These are phyloP conservation scores for Pseudoatta argentina DNA, from an alignment of 1,140 invertebrate genomes.

Conservation along the genomic window DNA sequence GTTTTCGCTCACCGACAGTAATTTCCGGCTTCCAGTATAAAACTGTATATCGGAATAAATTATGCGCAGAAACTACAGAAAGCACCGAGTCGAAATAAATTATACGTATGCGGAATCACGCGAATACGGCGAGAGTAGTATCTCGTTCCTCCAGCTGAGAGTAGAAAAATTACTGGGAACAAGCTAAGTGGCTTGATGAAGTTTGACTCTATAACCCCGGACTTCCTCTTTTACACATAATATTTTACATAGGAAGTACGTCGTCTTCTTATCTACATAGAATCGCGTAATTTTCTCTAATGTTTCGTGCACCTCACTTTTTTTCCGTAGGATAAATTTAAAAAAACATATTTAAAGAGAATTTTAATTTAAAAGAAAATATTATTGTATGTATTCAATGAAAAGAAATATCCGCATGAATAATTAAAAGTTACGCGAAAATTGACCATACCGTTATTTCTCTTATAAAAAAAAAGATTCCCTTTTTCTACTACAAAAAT, in stretches of 20 bases:
- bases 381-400: neutral
- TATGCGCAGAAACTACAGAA: neutral
- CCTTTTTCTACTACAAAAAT: neutral
- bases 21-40: conserved; percentile 16
- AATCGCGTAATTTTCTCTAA: conserved; percentile 9
- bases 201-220: conserved; percentile 7
- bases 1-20: neutral
- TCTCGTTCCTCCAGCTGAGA: neutral
- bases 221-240: neutral
- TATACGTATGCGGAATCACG: conserved; percentile 20
- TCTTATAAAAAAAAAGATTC: neutral
- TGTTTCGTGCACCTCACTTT: neutral
- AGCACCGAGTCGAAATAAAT: conserved; percentile 39
- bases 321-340: neutral
- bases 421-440: conserved; percentile 29
- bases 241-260: neutral
- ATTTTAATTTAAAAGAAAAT: neutral
- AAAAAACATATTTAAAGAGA: neutral
- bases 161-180: conserved; percentile 18
- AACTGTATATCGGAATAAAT: conserved; percentile 35
- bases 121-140: neutral
- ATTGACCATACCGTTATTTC: neutral
- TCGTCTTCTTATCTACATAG: neutral
- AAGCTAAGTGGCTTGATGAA: conserved; percentile 26
- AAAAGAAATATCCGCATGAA: neutral